phyloP scores from a whole-genome alignment of 2,113 vertebrate genomes.

The Etheostoma spectabile region DNA sequence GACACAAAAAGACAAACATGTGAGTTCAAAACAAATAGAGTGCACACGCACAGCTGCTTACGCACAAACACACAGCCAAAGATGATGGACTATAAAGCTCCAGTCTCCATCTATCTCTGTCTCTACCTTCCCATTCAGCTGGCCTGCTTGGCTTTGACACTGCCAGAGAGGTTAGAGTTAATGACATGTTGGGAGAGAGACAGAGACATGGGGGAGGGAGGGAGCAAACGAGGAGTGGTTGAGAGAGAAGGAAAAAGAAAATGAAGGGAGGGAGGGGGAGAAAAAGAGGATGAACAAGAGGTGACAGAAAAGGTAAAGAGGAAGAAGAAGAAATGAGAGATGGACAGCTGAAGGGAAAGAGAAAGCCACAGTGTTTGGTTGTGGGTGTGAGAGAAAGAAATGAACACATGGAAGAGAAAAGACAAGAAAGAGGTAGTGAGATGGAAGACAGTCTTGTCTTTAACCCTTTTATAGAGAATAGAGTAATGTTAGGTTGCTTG shows the following conservation, averaged over 20 bases:
- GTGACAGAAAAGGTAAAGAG: slow-evolving; percentile 48
- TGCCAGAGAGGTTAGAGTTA: slow-evolving; percentile 80
- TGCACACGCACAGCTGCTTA: slow-evolving; percentile 21
- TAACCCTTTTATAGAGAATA: slow-evolving; percentile 34
- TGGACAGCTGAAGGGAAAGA: slow-evolving; percentile 40
- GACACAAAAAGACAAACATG: slow-evolving; percentile 65
- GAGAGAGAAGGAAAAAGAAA: slow-evolving; percentile 7
- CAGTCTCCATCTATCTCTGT: slow-evolving; percentile 72
- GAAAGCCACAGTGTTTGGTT: slow-evolving; percentile 38
- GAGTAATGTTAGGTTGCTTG: slow-evolving; percentile 27
- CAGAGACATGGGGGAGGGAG: slow-evolving; percentile 43
- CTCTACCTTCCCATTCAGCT: slow-evolving; percentile 73
- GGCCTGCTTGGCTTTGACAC: slow-evolving; percentile 73
- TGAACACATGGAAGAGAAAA: slow-evolving; percentile 18
- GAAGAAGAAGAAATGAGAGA: slow-evolving; percentile 34
- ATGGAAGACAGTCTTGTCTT: slow-evolving; percentile 24
- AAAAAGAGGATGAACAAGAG: slow-evolving; percentile 36
- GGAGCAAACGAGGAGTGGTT: slow-evolving; percentile 3
- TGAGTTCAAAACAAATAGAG: slow-evolving; percentile 62
- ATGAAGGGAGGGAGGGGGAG: slow-evolving; percentile 5
- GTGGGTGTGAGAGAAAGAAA: slow-evolving; percentile 48
- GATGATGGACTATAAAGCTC: slow-evolving; percentile 71
- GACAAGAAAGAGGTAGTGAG: slow-evolving; percentile 22
- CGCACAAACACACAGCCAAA: slow-evolving; percentile 41
- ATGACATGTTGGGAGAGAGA: slow-evolving; percentile 76